Base-by-base conservation (phyloP, 2,888 invertebrate genomes). In the Troilus luridus region DNA sequence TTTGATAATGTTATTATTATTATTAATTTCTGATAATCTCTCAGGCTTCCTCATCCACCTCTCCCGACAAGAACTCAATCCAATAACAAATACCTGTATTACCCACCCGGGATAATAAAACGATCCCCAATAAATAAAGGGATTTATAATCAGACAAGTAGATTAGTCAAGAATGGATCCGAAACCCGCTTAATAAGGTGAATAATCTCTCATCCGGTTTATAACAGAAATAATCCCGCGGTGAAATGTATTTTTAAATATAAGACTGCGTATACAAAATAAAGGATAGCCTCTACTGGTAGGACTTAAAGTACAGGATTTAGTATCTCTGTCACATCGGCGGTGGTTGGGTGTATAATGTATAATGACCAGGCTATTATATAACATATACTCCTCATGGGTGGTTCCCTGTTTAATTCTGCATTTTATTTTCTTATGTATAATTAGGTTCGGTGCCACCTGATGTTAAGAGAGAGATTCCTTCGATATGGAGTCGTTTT, bases 211-310 rank as follows among this genome's bases (percentile, higher is more conserved):
- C 54, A 56, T 85, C 56, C 85, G 85, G 85, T 85, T 85, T 85
- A 85, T n/a, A 85, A 58, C 21, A 56, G 85, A 58, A 85, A 85
- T 85, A 85, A 85, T 85, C 85, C 85, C 56, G 88, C 27, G 64
- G 60, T 27, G 64, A 64, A 67, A 89, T 89, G 89, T 89, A 89
- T 89, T 89, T 89, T 64, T 89, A 89, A 89, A 89, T 89, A 89
- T 67, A 67, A 89, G 60, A 89, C 54, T 41, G 21, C 0, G 24
- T 27, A 54, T 21, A 24, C 24, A 89, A 67, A 89, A 64, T 64
- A 89, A 89, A 89, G 54, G 89, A 89, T 59, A 88, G 88, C 59
- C 88, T 41, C 41, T 41, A 41, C 72, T 17, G 41, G 72, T 77
- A 27, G 72, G 72, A 19, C 72, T 77, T 77, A 77, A 77, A 77